A percentile compares a stretch with the other conserved stretches of the same genome.
Conservation (phyloP, 2,113 vertebrate species). For the Lagopus muta region DNA sequence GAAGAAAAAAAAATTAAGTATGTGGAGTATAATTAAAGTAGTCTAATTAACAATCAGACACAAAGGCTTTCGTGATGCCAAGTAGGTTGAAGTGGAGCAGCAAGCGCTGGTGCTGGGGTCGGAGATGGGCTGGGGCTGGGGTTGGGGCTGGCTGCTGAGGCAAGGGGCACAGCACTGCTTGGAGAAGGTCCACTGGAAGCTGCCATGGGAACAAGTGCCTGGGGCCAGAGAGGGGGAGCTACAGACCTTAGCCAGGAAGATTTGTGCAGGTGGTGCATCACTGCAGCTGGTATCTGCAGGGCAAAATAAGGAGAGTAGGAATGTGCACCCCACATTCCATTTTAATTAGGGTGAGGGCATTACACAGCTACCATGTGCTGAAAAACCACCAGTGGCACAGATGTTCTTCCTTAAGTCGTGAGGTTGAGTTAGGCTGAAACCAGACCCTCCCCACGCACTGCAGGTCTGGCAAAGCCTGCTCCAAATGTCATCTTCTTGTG, state of each 20-base stretch:
- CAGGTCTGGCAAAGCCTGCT: background rate
- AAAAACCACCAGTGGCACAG: background rate
- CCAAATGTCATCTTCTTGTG: accelerated
- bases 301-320: background rate
- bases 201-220: background rate
- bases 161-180: too few species aligned
- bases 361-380: background rate
- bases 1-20: background rate
- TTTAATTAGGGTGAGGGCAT: background rate
- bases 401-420: background rate
- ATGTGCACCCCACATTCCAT: background rate
- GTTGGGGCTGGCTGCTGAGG: too few species aligned
- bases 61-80: background rate
- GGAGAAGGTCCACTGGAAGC: background rate
- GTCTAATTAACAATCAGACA: background rate
- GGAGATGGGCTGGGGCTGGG: too few species aligned
- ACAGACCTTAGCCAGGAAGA: background rate
- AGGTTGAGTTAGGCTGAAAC: background rate
- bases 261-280: too few species aligned
- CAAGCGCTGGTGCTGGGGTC: too few species aligned
- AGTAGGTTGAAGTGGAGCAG: background rate
- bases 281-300: background rate
- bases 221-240: background rate
- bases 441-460: background rate
- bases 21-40: background rate